These are phyloP conservation scores for Hassar affinis DNA, from an alignment of 2,113 vertebrate species.

Conservation along the genomic window DNA sequence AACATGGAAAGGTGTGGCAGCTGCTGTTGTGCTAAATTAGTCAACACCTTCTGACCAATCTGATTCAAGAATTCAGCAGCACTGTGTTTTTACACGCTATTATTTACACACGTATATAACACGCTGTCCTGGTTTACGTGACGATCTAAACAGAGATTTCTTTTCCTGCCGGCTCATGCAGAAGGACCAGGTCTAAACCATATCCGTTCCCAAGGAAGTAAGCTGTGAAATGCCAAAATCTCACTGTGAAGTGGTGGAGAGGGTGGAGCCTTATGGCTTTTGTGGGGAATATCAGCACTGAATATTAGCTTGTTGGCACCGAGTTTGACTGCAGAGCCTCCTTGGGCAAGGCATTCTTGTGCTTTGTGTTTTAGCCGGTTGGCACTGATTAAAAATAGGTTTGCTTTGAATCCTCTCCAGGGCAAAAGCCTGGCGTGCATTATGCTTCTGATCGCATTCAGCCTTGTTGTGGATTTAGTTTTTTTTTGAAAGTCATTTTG, in stretches of 20 bases:
- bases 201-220: neutral
- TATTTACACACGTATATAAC: no score
- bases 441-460: constrained; percentile 10
- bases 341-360: constrained; percentile 2
- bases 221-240: constrained; percentile 6
- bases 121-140: neutral
- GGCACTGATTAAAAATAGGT: constrained; percentile 33
- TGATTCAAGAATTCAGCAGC: neutral
- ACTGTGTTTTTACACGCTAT: no score
- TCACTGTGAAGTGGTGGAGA: neutral
- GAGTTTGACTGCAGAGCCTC: neutral
- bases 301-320: neutral
- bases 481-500: neutral
- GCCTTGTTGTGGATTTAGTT: neutral
- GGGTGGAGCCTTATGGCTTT: neutral
- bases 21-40: neutral
- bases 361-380: constrained; percentile 24
- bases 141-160: neutral
- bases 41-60: neutral
- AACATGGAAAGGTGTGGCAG: neutral
- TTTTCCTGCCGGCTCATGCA: neutral
- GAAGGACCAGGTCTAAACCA: neutral
- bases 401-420: constrained; percentile 35
- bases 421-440: constrained; percentile 10
- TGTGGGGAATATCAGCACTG: neutral